Evolutionary conservation across 2,797 vertebrate species (phyloP), one percentile per base, ranked within the genome.

Genomic region (Acanthurus lineatus): DNA sequence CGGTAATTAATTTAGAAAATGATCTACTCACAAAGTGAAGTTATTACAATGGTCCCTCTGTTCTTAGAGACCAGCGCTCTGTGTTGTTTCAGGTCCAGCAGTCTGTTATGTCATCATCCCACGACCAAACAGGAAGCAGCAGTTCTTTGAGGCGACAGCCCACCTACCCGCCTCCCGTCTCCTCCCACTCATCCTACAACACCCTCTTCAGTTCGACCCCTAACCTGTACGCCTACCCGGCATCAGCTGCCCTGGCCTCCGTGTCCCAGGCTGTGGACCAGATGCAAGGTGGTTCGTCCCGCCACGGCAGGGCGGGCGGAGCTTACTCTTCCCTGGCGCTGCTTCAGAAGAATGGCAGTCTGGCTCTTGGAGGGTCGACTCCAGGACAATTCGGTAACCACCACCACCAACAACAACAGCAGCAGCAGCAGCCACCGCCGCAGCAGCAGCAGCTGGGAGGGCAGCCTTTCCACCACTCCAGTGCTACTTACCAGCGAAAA

Each of bases 231-330:
- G 97, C 97, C 40, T 99, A 98, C 0, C 97, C 98, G 0, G 97
- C 98, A 0, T 98, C 95, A 0, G 96, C 97, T 0, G 96, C 97
- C 0, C 84, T 99, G 95, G 97, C 98, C 81, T 98, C 98, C 6
- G 97, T 97, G 88, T 97, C 97, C 47, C 98, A 96, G 48, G 95
- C 98, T 10, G 96, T 99, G 66, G 97, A 98, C 83, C 97, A 98
- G 88, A 96, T 95, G 90, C 95, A 95, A 77, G 96, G 96, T n/a
- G 94, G 94, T 76, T 95, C 97, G 0, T 95, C 96, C 1, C 95
- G 96, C 74, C 96, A 97, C 59, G 42, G 95, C 63, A 88, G 96
- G 4, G 95, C 95, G 1, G 85, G 95, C 38, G 93, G 91, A 0
- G 88, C 94, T 1, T 94, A 94, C 90, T 94, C 97, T 81, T 97